Evolutionary conservation across 2,888 invertebrate genomes (phyloP).

Genomic region (Dastarcus helophoroides): DNA sequence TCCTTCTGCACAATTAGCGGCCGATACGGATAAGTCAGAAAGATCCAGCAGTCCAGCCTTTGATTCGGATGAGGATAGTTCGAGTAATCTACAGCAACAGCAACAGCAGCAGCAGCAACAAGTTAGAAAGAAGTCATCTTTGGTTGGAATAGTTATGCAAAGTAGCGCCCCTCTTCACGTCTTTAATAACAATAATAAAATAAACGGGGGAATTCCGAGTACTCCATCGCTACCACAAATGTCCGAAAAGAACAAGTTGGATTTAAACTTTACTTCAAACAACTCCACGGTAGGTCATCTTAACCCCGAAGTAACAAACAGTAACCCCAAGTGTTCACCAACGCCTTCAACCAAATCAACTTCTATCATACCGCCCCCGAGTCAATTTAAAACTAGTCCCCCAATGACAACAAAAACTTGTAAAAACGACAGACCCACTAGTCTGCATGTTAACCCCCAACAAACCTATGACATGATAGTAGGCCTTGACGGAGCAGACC

Average conservation of each 20-base stretch:
- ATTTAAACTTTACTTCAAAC: constrained; percentile 42
- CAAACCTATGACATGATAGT: constrained; percentile 62
- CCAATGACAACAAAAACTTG: constrained; percentile 22
- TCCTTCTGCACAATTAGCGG: constrained; percentile 21
- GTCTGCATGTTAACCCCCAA: constrained; percentile 39
- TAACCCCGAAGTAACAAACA: constrained; percentile 24
- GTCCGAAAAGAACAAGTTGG: constrained; percentile 51
- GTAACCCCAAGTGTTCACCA: constrained; percentile 35
- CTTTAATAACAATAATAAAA: constrained; percentile 41
- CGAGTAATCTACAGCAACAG: constrained; percentile 32
- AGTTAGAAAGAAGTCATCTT: constrained; percentile 11
- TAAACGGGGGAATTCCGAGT: constrained; percentile 43
- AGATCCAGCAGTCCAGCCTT: constrained; percentile 88
- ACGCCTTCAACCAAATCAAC: constrained; percentile 41
- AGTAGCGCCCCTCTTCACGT: constrained; percentile 44
- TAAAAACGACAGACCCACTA: constrained; percentile 32
- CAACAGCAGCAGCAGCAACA: constrained; percentile 12
- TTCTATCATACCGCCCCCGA: constrained; percentile 63
- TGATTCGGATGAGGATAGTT: constrained; percentile 88
- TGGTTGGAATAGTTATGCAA: constrained; percentile 51
- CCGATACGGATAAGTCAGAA: constrained; percentile 56
- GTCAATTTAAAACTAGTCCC: constrained; percentile 60
- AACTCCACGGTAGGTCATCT: constrained; percentile 27
- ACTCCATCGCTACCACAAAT: constrained; percentile 48
- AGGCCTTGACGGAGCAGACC: constrained; percentile 74